Evolutionary conservation across 1,140 invertebrate genomes (phyloP), one percentile per base, ranked within the genome.

Genomic region (Rhynchophorus ferrugineus): DNA sequence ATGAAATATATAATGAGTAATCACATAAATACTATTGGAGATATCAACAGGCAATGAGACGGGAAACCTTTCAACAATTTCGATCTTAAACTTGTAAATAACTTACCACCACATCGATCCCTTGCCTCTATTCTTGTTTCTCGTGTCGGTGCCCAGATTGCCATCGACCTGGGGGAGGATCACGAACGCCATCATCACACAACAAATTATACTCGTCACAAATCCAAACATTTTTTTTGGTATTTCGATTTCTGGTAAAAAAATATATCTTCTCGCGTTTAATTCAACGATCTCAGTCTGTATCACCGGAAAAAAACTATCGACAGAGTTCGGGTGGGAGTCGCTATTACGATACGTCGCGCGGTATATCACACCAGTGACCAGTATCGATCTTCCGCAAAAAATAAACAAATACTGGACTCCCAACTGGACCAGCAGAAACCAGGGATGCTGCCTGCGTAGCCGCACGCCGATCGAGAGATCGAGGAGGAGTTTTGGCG

Each of bases 91-190:
- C n/a, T n/a, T n/a, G n/a, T n/a, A n/a, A n/a, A n/a, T 29, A 8
- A 53, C 75, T 58, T 66, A 78, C 75, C 76, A 77, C 76, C 76
- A 78, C 75, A 75, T 77, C 39, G 75, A 77, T 61, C 76, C 76
- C 52, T 74, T 67, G 38, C 75, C 73, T 9, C 73, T 65, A 53
- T 75, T 75, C 57, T 77, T 75, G 63, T 69, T 76, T 57, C 69
- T 70, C 46, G 56, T 24, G 11, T 19, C 38, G 7, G 44, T 6
- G 8, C 53, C 62, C 45, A 57, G 48, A 22, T 64, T 60, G 38
- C 61, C 54, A 20, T 57, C 58, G 18, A 56, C 38, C 41, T 49
- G 54, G 18, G 18, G 43, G 6, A n/a, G n/a, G n/a, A n/a, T n/a
- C n/a, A n/a, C n/a, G n/a, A n/a, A n/a, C n/a, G n/a, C n/a, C n/a